Conservation (phyloP, 2,113 vertebrate genomes). For the Dryoscopus gambensis region DNA sequence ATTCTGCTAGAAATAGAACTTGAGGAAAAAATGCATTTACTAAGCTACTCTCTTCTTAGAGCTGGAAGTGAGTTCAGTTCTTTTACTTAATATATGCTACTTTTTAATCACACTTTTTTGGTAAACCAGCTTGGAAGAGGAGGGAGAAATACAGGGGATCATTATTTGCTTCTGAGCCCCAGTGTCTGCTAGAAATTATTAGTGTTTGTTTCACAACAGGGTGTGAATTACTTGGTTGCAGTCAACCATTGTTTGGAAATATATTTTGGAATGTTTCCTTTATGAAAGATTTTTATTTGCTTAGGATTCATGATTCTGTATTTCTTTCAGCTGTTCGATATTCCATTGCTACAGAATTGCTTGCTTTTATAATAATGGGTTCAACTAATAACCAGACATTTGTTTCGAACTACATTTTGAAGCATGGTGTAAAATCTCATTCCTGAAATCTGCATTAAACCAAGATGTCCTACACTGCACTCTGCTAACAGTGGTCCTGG, state of each 20-base stretch:
- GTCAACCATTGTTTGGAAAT: slow-evolving; percentile 62
- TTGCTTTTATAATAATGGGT: background rate
- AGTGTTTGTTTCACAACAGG: slow-evolving; percentile 41
- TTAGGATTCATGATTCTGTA: background rate
- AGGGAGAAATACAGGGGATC: background rate
- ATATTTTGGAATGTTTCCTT: slow-evolving; percentile 52
- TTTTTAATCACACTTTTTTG: background rate
- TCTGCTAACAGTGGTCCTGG: background rate
- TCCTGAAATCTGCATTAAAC: background rate
- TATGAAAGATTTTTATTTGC: slow-evolving; percentile 51
- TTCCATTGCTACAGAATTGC: background rate
- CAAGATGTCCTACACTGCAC: background rate
- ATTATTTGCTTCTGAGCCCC: slow-evolving; percentile 23
- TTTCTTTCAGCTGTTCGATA: slow-evolving; percentile 54
- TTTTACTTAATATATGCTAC: background rate
- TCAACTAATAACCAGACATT: slow-evolving; percentile 17
- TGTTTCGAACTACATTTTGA: background rate
- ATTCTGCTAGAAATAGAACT: background rate
- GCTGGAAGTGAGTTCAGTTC: background rate
- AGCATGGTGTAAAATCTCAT: background rate
- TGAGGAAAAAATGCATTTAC: background rate
- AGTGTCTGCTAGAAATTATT: slow-evolving; percentile 44
- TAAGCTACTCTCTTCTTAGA: background rate
- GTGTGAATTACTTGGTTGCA: slow-evolving; percentile 58
- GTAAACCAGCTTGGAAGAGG: background rate